These are phyloP conservation scores for Varanus salvator DNA, from an alignment of 2,113 vertebrate genomes.

Conservation along the genomic window DNA sequence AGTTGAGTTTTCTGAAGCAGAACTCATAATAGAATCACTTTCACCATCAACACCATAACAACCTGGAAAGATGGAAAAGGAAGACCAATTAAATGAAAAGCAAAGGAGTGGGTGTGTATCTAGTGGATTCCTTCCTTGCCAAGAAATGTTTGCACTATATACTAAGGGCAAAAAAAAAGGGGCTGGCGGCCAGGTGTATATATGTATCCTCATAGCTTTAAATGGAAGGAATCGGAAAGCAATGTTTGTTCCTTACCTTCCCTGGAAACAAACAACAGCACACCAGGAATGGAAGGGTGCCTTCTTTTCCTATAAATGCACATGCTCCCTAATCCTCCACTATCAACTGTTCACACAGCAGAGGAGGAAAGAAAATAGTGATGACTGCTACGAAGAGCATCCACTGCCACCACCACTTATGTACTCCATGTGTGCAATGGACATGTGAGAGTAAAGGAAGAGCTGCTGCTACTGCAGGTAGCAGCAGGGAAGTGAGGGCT, in stretches of 20 bases:
- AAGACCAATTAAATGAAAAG: conserved; percentile 1
- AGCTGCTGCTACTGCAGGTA: too few species aligned
- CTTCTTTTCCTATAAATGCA: not conserved
- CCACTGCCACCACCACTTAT: not conserved
- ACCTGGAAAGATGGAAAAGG: conserved; percentile 74
- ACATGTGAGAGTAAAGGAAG: too few species aligned
- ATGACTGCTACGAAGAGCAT: not conserved
- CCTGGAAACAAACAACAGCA: not conserved
- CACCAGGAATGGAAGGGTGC: not conserved
- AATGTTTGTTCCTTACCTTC: not conserved
- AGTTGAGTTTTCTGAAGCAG: conserved; percentile 97
- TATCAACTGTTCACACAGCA: not conserved
- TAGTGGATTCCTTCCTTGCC: not conserved
- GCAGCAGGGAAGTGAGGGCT: too few species aligned
- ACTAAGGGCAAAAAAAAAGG: not conserved
- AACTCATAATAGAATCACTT: conserved; percentile 99
- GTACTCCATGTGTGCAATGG: not conserved
- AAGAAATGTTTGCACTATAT: not conserved
- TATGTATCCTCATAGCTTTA: not conserved
- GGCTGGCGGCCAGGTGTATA: not conserved
- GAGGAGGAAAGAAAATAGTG: not conserved
- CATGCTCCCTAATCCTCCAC: not conserved
- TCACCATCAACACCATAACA: conserved; percentile 99
- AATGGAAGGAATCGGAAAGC: not conserved
- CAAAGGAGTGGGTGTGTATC: not conserved